Evolutionary conservation across 2,113 vertebrate species (phyloP), one percentile per base, ranked within the genome.

Genomic region (Aspiorhynchus laticeps): DNA sequence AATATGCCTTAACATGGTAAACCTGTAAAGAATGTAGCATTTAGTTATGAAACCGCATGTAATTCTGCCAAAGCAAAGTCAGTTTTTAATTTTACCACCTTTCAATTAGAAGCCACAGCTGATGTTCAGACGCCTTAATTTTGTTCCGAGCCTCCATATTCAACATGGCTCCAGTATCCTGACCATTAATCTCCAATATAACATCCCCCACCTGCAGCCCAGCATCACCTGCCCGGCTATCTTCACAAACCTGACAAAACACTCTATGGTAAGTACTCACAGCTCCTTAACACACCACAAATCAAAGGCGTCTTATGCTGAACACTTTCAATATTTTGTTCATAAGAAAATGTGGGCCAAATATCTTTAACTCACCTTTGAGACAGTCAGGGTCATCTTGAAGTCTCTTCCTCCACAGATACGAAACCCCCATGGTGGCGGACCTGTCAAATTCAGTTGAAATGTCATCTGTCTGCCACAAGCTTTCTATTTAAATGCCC

Each of bases 111-210:
- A 96, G 92, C 83, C 33, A 83, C 2, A 96, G 94, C 51, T 91
- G 90, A 1, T 91, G 93, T 0, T 43, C 73, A 80, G 93, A 95
- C 88, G 91, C 91, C 85, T 92, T 93, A 88, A 96, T 96, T 89
- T 94, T 95, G 76, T 93, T 95, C 92, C 95, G 95, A 0, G 96
- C 95, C 91, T 96, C 94, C 0, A 93, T 93, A 0, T 96, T 93
- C 4, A 71, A 71, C 67, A 71, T 71, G 96, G 94, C 95, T 96
- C 95, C 92, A 0, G 94, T 11, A 2, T 83, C 91, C 84, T 95
- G 90, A 7, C 94, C 95, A 0, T 96, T 96, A 91, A 96, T 96
- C 90, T 94, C 33, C 56, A 94, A 24, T 0, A 96, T 95, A 84
- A 95, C 8, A 8, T 69, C 65, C 15, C 65, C 17, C 15, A 33